Conservation (phyloP, 2,113 vertebrate genomes). For the Periophthalmodon schlosseri region DNA sequence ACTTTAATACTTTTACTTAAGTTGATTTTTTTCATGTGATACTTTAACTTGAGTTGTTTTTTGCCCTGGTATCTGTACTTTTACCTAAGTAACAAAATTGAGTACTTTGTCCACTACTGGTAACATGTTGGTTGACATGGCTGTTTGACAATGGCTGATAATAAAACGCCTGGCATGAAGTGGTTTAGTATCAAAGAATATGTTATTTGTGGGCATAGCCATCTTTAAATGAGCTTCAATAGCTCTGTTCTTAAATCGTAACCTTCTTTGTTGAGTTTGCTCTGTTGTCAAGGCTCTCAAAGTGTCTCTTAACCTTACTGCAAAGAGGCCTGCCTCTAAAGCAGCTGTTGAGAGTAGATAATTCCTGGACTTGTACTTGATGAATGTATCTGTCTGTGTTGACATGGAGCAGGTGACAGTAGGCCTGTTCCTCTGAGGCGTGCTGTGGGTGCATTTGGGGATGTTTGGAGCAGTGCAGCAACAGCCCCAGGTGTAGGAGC, state of each 20-base stretch:
- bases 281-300: not conserved
- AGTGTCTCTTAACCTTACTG: not conserved
- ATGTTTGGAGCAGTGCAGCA: constrained; percentile 18
- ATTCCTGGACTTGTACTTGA: not conserved
- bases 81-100: too few relatives aligned
- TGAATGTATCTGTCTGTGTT: not conserved
- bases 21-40: too few relatives aligned
- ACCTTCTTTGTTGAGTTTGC: too few relatives aligned
- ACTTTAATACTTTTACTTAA: too few relatives aligned
- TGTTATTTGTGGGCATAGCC: not conserved
- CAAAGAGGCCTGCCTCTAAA: not conserved
- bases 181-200: not conserved
- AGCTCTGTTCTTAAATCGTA: not conserved
- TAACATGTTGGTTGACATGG: too few relatives aligned
- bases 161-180: not conserved
- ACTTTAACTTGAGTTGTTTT: too few relatives aligned
- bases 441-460: constrained; percentile 5
- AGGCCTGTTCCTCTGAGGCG: constrained; percentile 8
- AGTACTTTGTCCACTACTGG: too few relatives aligned
- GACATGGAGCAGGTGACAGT: not conserved
- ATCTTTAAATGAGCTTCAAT: not conserved
- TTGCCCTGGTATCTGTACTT: too few relatives aligned
- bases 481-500: constrained; percentile 24
- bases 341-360: not conserved
- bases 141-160: too few relatives aligned